Base-by-base conservation (phyloP, 2,888 invertebrate genomes). In the Agonopterix subpropinquella region DNA sequence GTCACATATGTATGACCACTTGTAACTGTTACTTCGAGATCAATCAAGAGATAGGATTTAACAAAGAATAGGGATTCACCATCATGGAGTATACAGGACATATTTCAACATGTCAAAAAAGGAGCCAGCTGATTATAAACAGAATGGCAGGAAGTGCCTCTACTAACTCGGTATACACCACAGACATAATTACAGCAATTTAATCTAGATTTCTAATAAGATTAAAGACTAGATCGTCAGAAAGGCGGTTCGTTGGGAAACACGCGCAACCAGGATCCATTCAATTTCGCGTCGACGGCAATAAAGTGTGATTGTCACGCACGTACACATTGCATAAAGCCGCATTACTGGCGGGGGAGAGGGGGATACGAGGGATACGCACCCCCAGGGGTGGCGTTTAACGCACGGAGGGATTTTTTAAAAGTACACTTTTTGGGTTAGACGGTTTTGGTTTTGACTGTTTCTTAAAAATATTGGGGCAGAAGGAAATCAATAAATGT, bases 281-380 rank as follows among this genome's bases (percentile, higher is more conserved):
- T 81, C 79, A 82, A 78, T 80, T 80, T 75, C 66, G 70, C 75
- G 73, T 77, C 76, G 70, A 64, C 60, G 53, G 73, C 80, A 75
- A 81, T 84, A 80, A 82, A 80, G 82, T 75, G 81, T 72, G 84
- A 84, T 81, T 80, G 86, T 82, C 83, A 87, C 88, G 88, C 88
- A 88, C 88, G 88, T 84, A 85, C 77, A 75, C 73, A 65, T 73
- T 73, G 80, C 82, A 78, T 78, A 74, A 74, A 75, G 72, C 66
- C 71, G 70, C 65, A 74, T 73, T 74, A 75, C 62, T 50, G 61
- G 53, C 50, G 52, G 49, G 54, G 51, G 57, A 57, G 52, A 36
- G 39, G 47, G 49, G 51, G 45, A 28, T 28, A 28, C 28, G 50
- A 28, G 48, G 50, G 48, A 54, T 56, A 58, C 53, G 36, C 37